Conservation (phyloP, 2,113 vertebrate genomes). For the Melanerpes aurifrons region DNA sequence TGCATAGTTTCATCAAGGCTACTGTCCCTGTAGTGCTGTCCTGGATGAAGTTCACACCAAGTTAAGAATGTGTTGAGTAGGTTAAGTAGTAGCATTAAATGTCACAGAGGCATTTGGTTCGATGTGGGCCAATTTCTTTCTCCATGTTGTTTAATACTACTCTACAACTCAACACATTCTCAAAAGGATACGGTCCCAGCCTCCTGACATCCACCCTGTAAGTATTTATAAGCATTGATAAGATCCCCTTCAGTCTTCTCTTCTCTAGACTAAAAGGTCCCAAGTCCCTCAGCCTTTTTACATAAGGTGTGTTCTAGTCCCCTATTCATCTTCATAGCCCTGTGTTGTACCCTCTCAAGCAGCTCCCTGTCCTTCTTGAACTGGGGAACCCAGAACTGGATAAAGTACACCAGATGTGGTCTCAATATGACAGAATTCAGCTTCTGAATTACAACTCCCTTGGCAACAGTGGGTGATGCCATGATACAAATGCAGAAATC, state of each 20-base stretch:
- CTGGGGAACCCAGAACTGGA: too few species aligned
- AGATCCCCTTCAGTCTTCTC: too few species aligned
- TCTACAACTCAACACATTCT: fast-evolving
- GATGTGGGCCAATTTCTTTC: not conserved
- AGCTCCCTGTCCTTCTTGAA: too few species aligned
- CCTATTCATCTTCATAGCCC: too few species aligned
- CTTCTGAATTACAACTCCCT: not conserved
- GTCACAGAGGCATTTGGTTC: too few species aligned
- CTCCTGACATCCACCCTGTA: not conserved
- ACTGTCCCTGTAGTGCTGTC: not conserved
- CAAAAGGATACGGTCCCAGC: not conserved
- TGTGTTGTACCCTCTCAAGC: too few species aligned
- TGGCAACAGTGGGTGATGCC: not conserved
- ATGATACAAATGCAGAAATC: not conserved
- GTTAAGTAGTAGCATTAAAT: too few species aligned
- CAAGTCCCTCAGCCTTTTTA: too few species aligned
- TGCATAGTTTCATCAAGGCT: not conserved
- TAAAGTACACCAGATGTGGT: too few species aligned
- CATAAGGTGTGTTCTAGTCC: too few species aligned
- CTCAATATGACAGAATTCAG: not conserved
- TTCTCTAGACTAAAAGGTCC: too few species aligned
- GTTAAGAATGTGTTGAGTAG: not conserved
- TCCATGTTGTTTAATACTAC: not conserved
- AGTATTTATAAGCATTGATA: too few species aligned
- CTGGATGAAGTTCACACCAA: not conserved